These are phyloP conservation scores for Arctopsyche grandis DNA, from an alignment of 1,140 invertebrate genomes.

Conservation along the genomic window DNA sequence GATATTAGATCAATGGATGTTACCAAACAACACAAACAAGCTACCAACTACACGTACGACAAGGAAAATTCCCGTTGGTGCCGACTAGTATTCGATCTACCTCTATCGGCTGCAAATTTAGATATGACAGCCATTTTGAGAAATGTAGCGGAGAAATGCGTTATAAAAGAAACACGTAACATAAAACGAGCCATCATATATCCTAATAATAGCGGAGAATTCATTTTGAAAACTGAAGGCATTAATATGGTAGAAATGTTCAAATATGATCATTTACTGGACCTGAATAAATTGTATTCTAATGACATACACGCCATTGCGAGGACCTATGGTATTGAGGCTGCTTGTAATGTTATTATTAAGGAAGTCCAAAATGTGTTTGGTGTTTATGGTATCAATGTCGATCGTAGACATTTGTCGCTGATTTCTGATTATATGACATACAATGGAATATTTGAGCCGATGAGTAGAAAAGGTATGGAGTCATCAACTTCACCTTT, in stretches of 20 bases:
- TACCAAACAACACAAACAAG: conserved; percentile 54
- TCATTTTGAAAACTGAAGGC: conserved; percentile 91
- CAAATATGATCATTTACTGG: conserved; percentile 81
- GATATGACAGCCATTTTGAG: conserved; percentile 85
- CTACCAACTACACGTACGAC: conserved; percentile 82
- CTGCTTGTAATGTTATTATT: conserved; percentile 89
- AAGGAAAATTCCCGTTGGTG: conserved; percentile 69
- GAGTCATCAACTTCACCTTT: conserved; percentile 88
- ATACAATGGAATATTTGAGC: conserved; percentile 87
- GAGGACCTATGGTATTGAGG: conserved; percentile 94
- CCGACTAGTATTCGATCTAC: conserved; percentile 70
- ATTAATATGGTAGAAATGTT: conserved; percentile 93
- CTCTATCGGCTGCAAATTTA: conserved; percentile 71
- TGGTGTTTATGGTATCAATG: conserved; percentile 94
- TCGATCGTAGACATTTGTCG: conserved; percentile 92
- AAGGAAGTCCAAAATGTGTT: conserved; percentile 94
- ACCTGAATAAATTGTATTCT: conserved; percentile 88
- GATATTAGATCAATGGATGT: conserved; percentile 51
- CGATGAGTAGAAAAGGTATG: conserved; percentile 92
- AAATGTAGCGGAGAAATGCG: conserved; percentile 75
- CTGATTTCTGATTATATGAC: conserved; percentile 99
- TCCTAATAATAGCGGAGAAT: conserved; percentile 68
- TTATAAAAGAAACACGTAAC: conserved; percentile 82
- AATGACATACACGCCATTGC: conserved; percentile 96
- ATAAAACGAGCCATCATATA: conserved; percentile 87